phyloP scores from a whole-genome alignment of 2,888 invertebrate genomes.

The Calameuta idolon region DNA sequence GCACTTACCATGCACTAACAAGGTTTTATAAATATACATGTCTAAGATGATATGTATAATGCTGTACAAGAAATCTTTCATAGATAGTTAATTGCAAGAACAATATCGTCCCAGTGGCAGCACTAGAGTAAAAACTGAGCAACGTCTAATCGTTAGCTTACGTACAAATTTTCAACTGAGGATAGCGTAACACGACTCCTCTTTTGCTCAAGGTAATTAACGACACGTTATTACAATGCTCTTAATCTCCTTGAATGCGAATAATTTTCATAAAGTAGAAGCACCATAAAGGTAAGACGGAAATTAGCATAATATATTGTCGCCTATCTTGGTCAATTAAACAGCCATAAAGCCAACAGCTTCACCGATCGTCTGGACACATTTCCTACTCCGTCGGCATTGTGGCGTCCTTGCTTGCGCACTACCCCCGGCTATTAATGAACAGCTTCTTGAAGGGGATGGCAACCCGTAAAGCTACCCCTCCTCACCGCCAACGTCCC shows the following conservation, averaged over 20 bases:
- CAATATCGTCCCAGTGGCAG: not conserved
- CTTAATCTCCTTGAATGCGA: conserved; percentile 43
- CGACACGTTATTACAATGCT: conserved; percentile 43
- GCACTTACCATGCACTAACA: not conserved
- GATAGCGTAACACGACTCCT: not conserved
- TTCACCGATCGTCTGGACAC: conserved; percentile 39
- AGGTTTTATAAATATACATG: not conserved
- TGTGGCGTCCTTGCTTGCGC: conserved; percentile 24
- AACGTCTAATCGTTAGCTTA: not conserved
- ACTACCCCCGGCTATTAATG: conserved; percentile 44
- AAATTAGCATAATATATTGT: conserved; percentile 55
- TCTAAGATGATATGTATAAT: too few species aligned
- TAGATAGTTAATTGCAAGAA: not conserved
- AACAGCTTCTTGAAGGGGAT: conserved; percentile 49
- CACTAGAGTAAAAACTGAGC: not conserved
- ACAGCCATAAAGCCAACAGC: conserved; percentile 54
- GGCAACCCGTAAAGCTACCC: conserved; percentile 57
- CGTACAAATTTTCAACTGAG: not conserved
- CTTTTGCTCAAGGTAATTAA: conserved; percentile 45
- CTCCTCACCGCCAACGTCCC: conserved; percentile 13
- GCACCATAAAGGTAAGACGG: conserved; percentile 18
- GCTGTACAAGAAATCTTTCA: not conserved
- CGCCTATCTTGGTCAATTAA: conserved; percentile 49
- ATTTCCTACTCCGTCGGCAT: conserved; percentile 34
- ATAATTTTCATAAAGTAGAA: not conserved